Percentiles rank a stretch among this genome's conserved stretches.
phyloP scores from a whole-genome alignment of 2,888 invertebrate genomes.

The Netelia melanura region DNA sequence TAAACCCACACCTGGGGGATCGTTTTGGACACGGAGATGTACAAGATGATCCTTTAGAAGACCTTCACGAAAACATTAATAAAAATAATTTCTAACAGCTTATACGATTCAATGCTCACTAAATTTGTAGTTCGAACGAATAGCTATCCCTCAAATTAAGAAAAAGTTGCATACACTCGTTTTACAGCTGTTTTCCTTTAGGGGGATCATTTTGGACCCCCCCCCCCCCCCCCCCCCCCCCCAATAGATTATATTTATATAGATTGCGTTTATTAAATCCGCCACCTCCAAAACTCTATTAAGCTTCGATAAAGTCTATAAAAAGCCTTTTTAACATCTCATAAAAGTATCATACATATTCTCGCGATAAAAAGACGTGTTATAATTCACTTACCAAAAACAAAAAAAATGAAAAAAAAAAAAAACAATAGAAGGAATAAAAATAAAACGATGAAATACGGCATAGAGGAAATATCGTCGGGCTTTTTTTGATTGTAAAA shows the following conservation, averaged over 20 bases:
- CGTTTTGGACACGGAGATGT: too few species aligned
- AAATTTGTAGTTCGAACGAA: too few species aligned
- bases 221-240: too few species aligned
- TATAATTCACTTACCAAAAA: neutral
- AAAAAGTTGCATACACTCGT: too few species aligned
- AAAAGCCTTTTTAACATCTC: constrained; percentile 23
- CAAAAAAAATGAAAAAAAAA: neutral
- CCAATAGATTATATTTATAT: neutral
- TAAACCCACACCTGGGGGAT: too few species aligned
- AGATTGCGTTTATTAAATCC: neutral
- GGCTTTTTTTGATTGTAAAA: constrained; percentile 5
- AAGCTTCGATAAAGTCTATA: constrained; percentile 25
- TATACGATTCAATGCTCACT: too few species aligned
- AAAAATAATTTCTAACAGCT: too few species aligned
- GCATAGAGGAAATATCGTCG: neutral
- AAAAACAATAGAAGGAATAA: neutral
- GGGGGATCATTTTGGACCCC: too few species aligned
- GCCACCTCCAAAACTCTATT: neutral
- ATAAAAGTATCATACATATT: neutral
- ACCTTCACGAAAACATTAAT: too few species aligned
- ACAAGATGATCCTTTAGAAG: too few species aligned
- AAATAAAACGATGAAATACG: neutral
- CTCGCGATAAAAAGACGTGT: constrained; percentile 2
- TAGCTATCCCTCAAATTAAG: too few species aligned
- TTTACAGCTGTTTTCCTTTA: too few species aligned